phyloP scores from a whole-genome alignment of 2,113 vertebrate genomes.

The Sphaerodactylus townsendi region DNA sequence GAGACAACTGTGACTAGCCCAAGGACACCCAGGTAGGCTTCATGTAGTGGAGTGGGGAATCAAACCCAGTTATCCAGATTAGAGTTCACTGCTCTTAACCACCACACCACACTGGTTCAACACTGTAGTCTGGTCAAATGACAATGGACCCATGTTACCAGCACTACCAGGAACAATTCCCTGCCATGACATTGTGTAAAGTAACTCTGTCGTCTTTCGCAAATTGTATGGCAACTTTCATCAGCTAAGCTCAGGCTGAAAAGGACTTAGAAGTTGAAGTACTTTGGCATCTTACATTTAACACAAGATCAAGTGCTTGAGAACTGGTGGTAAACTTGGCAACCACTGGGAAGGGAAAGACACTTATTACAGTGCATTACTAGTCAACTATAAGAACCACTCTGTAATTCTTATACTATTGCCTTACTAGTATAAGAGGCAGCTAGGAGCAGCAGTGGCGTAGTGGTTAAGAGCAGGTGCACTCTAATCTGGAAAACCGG shows the following conservation, averaged over 20 bases:
- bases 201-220: not conserved
- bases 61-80: no score
- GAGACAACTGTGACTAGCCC: no score
- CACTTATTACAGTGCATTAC: not conserved
- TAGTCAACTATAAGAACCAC: not conserved
- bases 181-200: not conserved
- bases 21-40: no score
- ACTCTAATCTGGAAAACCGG: no score
- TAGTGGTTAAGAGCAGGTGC: no score
- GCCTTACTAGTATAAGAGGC: not conserved
- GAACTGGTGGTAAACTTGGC: constrained; percentile 22
- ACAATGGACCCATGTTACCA: not conserved
- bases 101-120: no score
- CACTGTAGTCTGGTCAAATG: not conserved
- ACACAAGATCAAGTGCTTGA: not conserved
- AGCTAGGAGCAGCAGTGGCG: no score
- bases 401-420: not conserved
- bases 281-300: not conserved
- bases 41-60: no score
- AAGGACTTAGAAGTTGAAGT: not conserved
- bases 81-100: no score
- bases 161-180: not conserved
- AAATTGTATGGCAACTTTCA: not conserved
- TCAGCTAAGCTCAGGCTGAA: not conserved
- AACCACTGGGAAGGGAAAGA: constrained; percentile 56